These are phyloP conservation scores for Prinia subflava DNA, from an alignment of 2,113 vertebrate genomes.

Conservation along the genomic window DNA sequence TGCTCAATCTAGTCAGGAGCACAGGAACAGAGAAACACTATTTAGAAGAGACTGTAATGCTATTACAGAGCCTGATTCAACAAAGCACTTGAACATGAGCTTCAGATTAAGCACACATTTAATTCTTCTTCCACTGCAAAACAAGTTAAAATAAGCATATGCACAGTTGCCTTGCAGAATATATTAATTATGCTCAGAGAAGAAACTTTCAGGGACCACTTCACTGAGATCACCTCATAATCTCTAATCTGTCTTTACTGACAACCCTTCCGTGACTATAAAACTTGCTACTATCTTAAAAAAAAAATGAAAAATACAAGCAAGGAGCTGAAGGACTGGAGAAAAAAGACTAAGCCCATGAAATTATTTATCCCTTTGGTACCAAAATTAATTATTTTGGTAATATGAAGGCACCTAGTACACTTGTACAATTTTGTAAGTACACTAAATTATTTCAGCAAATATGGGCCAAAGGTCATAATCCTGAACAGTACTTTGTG, in stretches of 20 bases:
- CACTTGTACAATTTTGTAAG: neutral
- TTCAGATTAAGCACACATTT: conserved; percentile 6
- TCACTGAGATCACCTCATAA: neutral
- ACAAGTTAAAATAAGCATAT: neutral
- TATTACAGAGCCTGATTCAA: conserved; percentile 14
- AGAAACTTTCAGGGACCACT: neutral
- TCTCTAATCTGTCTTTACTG: neutral
- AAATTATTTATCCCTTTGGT: neutral
- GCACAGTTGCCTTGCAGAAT: neutral
- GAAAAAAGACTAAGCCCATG: neutral
- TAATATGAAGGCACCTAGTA: neutral
- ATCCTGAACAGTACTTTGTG: neutral
- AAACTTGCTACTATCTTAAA: neutral
- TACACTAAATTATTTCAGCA: neutral
- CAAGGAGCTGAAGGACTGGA: neutral
- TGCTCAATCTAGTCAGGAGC: neutral
- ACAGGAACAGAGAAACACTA: neutral
- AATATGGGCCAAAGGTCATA: neutral
- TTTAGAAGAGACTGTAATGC: neutral
- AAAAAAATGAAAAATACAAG: neutral
- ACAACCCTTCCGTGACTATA: neutral
- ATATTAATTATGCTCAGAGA: neutral
- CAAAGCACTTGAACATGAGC: neutral
- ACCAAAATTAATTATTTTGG: neutral
- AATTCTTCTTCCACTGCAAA: neutral